These are phyloP conservation scores for Antheraea mylitta DNA, from an alignment of 1,140 invertebrate species.

Conservation along the genomic window DNA sequence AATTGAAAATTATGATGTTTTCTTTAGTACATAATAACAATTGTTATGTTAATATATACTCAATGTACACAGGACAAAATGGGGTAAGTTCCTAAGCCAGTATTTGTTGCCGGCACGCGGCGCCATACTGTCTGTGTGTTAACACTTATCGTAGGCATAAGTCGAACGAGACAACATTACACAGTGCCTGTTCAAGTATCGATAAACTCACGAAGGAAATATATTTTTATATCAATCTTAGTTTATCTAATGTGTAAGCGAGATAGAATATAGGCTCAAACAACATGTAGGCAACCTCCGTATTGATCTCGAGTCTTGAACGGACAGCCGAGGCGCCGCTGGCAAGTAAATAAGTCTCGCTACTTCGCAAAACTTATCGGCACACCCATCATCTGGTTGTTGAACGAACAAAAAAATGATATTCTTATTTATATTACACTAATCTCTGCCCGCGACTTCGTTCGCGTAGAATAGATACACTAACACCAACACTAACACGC, in stretches of 20 bases:
- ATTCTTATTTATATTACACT: neutral
- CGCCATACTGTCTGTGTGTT: constrained; percentile 46
- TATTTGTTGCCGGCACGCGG: constrained; percentile 36
- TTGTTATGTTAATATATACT: constrained; percentile 11
- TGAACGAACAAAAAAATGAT: neutral
- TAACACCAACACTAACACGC: no score
- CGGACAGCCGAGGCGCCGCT: constrained; percentile 58
- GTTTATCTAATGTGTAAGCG: constrained; percentile 28
- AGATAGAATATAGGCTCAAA: constrained; percentile 44
- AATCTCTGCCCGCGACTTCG: no score
- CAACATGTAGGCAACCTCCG: constrained; percentile 57
- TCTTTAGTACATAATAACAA: neutral
- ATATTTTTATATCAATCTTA: constrained; percentile 16
- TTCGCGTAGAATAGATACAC: no score
- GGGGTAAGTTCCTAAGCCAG: constrained; percentile 21
- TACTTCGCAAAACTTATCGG: constrained; percentile 36
- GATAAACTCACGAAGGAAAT: constrained; percentile 16
- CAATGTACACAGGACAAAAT: constrained; percentile 14
- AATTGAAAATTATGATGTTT: neutral
- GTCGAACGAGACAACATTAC: neutral
- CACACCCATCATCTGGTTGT: neutral
- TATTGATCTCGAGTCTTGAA: constrained; percentile 61
- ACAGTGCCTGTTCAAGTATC: neutral
- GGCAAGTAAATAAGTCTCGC: constrained; percentile 45
- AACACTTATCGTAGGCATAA: constrained; percentile 18